Percentiles rank a stretch among this genome's conserved stretches.
Evolutionary conservation across 2,888 invertebrate genomes (phyloP).

Genomic region (Celastrina argiolus): DNA sequence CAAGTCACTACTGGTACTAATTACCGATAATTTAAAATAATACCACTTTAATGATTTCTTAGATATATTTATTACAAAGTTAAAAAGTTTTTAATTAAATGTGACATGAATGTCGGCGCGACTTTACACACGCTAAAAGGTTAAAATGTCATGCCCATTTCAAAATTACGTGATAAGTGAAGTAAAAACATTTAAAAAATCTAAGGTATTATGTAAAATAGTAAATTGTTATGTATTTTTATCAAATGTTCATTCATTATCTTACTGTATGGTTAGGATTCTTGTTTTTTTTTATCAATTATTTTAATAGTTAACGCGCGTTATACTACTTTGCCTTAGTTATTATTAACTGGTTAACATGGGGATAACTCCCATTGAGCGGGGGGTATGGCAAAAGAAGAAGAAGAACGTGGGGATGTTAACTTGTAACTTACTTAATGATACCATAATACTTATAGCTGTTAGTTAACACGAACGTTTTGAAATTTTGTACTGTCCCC

Average conservation of each 20-base stretch:
- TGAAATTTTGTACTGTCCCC: too few relatives aligned
- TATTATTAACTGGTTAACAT: too few relatives aligned
- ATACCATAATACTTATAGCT: too few relatives aligned
- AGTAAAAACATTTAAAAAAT: constrained; percentile 35
- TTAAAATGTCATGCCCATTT: constrained; percentile 74
- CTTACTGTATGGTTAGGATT: not conserved
- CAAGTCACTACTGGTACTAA: too few relatives aligned
- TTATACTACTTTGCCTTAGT: too few relatives aligned
- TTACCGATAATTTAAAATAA: not conserved
- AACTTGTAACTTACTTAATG: too few relatives aligned
- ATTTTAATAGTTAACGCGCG: too few relatives aligned
- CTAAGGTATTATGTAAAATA: constrained; percentile 17
- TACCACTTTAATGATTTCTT: not conserved
- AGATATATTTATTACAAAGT: not conserved
- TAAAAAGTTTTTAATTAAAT: not conserved
- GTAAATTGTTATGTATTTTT: not conserved
- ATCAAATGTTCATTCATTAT: not conserved
- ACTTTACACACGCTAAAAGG: constrained; percentile 27
- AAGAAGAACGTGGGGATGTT: too few relatives aligned
- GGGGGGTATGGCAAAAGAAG: too few relatives aligned
- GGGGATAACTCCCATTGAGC: too few relatives aligned
- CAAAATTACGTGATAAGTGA: constrained; percentile 59
- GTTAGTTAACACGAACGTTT: too few relatives aligned
- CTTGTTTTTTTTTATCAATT: too few relatives aligned
- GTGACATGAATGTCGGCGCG: not conserved